Conservation (phyloP, 2,888 invertebrate species). For the Cheilosia scutellata region DNA sequence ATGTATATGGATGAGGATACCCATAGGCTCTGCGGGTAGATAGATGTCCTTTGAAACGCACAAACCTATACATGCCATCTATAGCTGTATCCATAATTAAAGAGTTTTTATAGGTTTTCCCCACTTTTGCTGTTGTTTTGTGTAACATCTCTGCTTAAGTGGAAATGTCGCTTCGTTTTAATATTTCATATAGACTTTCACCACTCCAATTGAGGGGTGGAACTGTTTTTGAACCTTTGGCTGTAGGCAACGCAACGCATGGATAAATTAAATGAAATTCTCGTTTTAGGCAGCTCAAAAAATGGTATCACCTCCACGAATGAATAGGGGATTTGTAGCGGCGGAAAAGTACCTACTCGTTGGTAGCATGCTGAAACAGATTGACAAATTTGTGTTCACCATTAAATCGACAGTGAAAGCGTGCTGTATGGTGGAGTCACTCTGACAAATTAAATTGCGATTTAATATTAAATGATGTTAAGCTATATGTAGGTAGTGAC, state of each 20-base stretch:
- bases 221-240: constrained; percentile 24
- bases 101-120: constrained; percentile 34
- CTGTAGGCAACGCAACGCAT: constrained; percentile 16
- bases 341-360: neutral
- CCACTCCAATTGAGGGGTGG: neutral
- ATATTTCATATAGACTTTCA: constrained; percentile 55
- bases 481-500: neutral
- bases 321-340: neutral
- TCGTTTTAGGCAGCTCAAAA: constrained; percentile 26
- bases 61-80: neutral
- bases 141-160: constrained; percentile 19
- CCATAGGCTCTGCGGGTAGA: neutral
- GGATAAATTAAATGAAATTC: constrained; percentile 54
- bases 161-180: constrained; percentile 43
- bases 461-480: constrained; percentile 49
- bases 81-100: constrained; percentile 49
- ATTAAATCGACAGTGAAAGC: constrained; percentile 44
- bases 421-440: constrained; percentile 8
- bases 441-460: constrained; percentile 59
- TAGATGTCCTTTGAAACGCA: constrained; percentile 43
- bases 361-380: constrained; percentile 12
- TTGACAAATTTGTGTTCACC: constrained; percentile 2
- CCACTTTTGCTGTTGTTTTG: constrained; percentile 11
- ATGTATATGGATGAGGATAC: constrained; percentile 41
- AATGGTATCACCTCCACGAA: neutral